Conservation (phyloP, 2,888 invertebrate genomes). For the Gymnosoma rotundatum region DNA sequence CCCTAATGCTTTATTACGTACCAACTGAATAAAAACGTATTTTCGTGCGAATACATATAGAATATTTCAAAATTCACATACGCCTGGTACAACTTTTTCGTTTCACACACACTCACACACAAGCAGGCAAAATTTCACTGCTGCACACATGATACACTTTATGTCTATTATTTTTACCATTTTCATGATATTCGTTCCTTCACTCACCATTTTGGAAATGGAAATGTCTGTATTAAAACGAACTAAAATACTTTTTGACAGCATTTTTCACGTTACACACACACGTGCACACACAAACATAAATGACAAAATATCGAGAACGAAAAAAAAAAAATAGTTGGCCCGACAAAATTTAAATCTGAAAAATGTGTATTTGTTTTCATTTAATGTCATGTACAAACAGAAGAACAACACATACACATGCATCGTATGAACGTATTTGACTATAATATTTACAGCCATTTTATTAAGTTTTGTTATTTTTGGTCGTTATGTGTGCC, state of each 20-base stretch:
- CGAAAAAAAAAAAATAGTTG: constrained; percentile 24
- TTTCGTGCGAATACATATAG: constrained; percentile 41
- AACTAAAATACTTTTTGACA: constrained; percentile 42
- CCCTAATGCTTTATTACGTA: background rate
- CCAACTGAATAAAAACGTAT: background rate
- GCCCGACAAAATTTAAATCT: constrained; percentile 30
- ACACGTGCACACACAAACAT: background rate
- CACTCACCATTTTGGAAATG: constrained; percentile 51
- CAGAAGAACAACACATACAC: background rate
- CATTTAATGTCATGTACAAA: constrained; percentile 43
- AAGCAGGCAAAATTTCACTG: background rate
- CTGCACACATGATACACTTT: background rate
- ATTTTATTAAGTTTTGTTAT: constrained; percentile 14
- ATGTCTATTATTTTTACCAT: constrained; percentile 43
- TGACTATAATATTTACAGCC: constrained; percentile 43
- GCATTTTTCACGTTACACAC: constrained; percentile 31
- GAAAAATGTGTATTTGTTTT: constrained; percentile 45
- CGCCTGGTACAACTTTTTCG: constrained; percentile 19
- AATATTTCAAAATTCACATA: constrained; percentile 49
- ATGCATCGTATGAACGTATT: background rate
- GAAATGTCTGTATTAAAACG: constrained; percentile 63
- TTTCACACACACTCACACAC: background rate
- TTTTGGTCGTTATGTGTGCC: constrained; percentile 32
- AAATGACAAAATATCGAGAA: too few relatives aligned
- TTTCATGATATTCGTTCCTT: constrained; percentile 39